Evolutionary conservation across 2,113 vertebrate species (phyloP).

Genomic region (Istiophorus platypterus): DNA sequence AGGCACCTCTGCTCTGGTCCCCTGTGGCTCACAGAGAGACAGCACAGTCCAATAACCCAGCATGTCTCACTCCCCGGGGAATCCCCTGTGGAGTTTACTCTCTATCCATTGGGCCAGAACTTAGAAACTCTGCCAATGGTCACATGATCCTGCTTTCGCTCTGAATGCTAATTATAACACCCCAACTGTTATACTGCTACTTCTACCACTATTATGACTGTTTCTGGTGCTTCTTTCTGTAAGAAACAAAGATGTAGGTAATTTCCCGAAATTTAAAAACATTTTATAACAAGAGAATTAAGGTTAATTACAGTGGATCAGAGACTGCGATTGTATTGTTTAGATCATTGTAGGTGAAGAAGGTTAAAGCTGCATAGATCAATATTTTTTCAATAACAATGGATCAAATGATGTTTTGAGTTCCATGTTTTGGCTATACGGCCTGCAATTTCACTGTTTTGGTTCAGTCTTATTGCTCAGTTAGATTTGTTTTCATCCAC

Average conservation of each 20-base stretch:
- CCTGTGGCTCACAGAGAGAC: conserved; percentile 77
- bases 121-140: conserved; percentile 70
- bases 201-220: conserved; percentile 26
- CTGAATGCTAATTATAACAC: conserved; percentile 71
- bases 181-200: conserved; percentile 47
- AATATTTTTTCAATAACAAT: neutral
- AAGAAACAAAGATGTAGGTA: conserved; percentile 8
- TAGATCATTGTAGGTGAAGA: neutral
- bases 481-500: neutral
- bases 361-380: neutral
- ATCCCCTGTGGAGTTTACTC: conserved; percentile 72
- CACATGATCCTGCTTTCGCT: conserved; percentile 69
- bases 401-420: neutral
- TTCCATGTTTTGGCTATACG: neutral
- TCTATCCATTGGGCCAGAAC: conserved; percentile 78
- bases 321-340: neutral
- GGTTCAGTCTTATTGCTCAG: neutral
- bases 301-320: neutral
- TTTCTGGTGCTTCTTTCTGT: conserved; percentile 19
- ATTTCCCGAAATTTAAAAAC: conserved; percentile 1
- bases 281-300: neutral
- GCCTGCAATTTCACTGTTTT: neutral
- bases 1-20: conserved; percentile 72
- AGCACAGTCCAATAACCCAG: conserved; percentile 78
- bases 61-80: conserved; percentile 72